A percentile compares a stretch with the other conserved stretches of the same genome.
Conservation (phyloP, 2,888 invertebrate species). For the Thumatha senex region DNA sequence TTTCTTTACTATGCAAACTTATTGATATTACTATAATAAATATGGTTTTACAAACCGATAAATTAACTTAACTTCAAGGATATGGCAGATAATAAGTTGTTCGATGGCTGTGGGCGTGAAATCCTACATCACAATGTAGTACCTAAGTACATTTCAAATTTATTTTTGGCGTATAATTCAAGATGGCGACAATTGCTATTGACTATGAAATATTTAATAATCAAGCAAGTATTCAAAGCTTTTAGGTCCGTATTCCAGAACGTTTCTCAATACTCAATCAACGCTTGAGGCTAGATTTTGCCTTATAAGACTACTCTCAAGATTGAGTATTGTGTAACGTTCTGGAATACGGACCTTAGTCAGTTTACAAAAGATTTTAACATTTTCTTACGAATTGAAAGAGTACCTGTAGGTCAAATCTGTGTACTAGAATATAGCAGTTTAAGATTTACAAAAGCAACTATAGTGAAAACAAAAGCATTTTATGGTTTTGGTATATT, state of each 20-base stretch:
- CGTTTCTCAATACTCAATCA: too few species aligned
- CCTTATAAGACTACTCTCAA: too few species aligned
- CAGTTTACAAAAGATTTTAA: too few species aligned
- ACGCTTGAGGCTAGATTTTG: too few species aligned
- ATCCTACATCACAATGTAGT: conserved; percentile 43
- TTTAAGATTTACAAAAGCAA: too few species aligned
- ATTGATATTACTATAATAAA: conserved; percentile 18
- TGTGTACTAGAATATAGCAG: too few species aligned
- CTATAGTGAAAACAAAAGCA: too few species aligned
- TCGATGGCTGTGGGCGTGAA: conserved; percentile 47
- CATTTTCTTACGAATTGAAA: too few species aligned
- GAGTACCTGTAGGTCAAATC: too few species aligned
- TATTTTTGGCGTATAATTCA: conserved; percentile 48
- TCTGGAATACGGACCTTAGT: too few species aligned
- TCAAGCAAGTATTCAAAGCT: conserved; percentile 15
- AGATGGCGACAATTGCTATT: conserved; percentile 31
- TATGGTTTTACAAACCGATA: conserved; percentile 2
- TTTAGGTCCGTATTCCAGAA: conserved; percentile 6
- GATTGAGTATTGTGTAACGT: too few species aligned
- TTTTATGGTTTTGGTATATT: too few species aligned
- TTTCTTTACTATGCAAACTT: conserved; percentile 18
- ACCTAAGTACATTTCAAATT: conserved; percentile 39
- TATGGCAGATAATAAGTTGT: conserved; percentile 40
- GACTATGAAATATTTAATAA: conserved; percentile 22
- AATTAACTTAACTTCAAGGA: conserved; percentile 15